Conservation (phyloP, 37 sponge, comb jelly and placozoan species). For the Theonella swinhoei region DNA sequence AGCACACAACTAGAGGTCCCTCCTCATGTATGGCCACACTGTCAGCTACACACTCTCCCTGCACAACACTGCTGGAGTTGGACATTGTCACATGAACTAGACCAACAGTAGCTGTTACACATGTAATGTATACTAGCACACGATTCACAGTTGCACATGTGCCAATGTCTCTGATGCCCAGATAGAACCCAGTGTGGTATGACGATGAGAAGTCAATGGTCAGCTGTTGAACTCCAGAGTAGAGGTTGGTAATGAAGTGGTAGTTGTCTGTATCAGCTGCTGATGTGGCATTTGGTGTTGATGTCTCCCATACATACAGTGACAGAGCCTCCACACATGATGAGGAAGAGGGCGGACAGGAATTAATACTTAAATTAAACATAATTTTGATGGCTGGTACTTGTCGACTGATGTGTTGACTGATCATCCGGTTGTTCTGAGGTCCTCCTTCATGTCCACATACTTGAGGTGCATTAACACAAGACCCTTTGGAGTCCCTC, state of each 20-base stretch:
- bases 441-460: too few species aligned
- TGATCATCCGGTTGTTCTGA: not conserved
- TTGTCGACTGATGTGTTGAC: not conserved
- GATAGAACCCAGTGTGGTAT: slow-evolving; percentile 23
- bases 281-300: not conserved
- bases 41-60: slow-evolving; percentile 16
- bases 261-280: not conserved
- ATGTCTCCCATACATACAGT: not conserved
- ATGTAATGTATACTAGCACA: slow-evolving; percentile 22
- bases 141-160: slow-evolving; percentile 12
- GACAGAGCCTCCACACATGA: not conserved
- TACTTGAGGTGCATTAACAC: too few species aligned
- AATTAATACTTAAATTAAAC: too few species aligned
- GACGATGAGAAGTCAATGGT: not conserved
- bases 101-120: not conserved
- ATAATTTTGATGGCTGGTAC: too few species aligned
- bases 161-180: slow-evolving; percentile 19
- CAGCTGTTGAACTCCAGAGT: not conserved
- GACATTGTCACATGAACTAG: slow-evolving; percentile 15
- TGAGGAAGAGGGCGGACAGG: not conserved
- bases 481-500: too few species aligned
- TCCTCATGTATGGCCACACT: not conserved
- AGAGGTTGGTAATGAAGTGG: not conserved
- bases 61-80: not conserved
- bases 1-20: slow-evolving; percentile 1